Evolutionary conservation across 2,113 vertebrate genomes (phyloP), one percentile per base, ranked within the genome.

Genomic region (Mionectes macconnelli): DNA sequence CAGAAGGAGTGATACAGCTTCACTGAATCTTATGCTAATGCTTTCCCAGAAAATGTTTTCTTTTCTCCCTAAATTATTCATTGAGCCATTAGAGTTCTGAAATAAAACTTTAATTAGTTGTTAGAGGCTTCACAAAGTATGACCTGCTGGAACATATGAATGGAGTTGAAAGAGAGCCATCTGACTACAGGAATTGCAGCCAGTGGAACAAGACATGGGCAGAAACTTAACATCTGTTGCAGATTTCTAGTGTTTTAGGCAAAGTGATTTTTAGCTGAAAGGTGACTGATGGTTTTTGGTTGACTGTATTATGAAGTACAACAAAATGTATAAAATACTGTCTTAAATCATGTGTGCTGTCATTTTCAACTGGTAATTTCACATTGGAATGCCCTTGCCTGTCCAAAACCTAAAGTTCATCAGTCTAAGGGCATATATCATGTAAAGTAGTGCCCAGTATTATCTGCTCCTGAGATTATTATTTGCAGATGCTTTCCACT

Each of bases 1-100:
- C 93, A 88, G 68, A 84, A 96, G 86, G 70, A 87, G 21, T 82
- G 72, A 95, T 79, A 49, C 27, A 49, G 45, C 87, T 94, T 85
- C 96, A 94, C 87, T 96, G 87, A 96, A 89, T 95, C 90, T 93
- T 87, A 75, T 96, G 84, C 89, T 98, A 98, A 98, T 97, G 97
- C 93, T 96, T 98, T 98, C 97, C 97, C 96, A 98, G 97, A 97
- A 98, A 98, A 97, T 97, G 93, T 97, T 98, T 97, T 97, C 80
- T 97, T 97, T 97, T 95, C 93, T 97, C 42, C 96, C 93, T 98
- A 97, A 98, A 98, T 98, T 96, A 98, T 98, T 98, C 96, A 98
- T 98, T 80, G 93, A 90, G 85, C 96, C 96, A 96, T 98, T 97
- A 97, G 94, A 93, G 84, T 63, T 94, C 90, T 97, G 95, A 96